These are phyloP conservation scores for Riptortus pedestris DNA, from an alignment of 1,140 invertebrate genomes.

Conservation along the genomic window DNA sequence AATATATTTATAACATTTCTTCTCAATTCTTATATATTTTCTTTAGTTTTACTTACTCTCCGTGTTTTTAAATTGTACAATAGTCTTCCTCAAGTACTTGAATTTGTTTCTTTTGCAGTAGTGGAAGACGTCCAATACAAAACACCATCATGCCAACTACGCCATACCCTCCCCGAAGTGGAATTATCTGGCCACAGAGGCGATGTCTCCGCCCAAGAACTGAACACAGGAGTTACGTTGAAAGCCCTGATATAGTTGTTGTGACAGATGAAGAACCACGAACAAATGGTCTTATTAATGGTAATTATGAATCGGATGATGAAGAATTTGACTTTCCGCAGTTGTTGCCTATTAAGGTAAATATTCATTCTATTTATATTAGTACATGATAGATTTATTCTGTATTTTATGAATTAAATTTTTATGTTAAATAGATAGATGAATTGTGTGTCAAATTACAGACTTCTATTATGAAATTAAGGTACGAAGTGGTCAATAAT, in stretches of 20 bases:
- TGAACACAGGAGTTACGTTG: slow-evolving; percentile 66
- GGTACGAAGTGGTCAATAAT: too few relatives aligned
- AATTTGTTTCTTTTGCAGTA: slow-evolving; percentile 12
- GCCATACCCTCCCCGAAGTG: background rate
- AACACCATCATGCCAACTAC: background rate
- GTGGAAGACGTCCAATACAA: background rate
- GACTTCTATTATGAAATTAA: too few relatives aligned
- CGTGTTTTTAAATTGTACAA: too few relatives aligned
- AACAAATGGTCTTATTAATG: slow-evolving; percentile 41
- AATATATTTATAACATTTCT: too few relatives aligned
- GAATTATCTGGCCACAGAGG: slow-evolving; percentile 34
- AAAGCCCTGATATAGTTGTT: slow-evolving; percentile 47
- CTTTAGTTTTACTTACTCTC: too few relatives aligned
- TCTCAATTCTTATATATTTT: too few relatives aligned
- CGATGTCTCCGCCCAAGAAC: slow-evolving; percentile 64
- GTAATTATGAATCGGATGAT: slow-evolving; percentile 41
- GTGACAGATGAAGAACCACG: slow-evolving; percentile 40
- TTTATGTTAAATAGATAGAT: too few relatives aligned
- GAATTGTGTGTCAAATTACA: too few relatives aligned
- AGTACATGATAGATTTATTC: too few relatives aligned
- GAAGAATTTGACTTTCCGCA: slow-evolving; percentile 50
- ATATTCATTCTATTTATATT: too few relatives aligned
- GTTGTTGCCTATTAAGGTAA: slow-evolving; percentile 39
- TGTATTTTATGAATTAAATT: too few relatives aligned
- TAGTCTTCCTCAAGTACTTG: too few relatives aligned